Percentiles rank a stretch among this genome's conserved stretches.
phyloP scores from a whole-genome alignment of 2,797 vertebrate genomes.

The Scolopax bukidnonensis region DNA sequence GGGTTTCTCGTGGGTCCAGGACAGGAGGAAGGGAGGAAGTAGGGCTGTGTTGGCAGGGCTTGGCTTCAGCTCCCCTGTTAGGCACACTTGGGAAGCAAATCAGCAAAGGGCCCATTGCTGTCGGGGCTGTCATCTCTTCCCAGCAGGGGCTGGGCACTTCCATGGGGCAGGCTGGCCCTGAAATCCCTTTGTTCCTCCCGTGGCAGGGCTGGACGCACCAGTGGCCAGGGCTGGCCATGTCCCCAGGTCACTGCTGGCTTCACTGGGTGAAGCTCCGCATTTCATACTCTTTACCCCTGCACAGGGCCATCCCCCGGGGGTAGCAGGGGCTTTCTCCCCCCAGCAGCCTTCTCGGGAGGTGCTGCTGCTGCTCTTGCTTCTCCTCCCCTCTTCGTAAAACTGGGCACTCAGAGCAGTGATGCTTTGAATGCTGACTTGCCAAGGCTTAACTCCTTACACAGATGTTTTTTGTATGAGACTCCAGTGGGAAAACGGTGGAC shows the following conservation, averaged over 20 bases:
- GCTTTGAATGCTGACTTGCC: background rate
- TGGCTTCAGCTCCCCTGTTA: background rate
- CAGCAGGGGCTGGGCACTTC: background rate
- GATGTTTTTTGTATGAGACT: background rate
- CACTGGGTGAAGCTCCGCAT: background rate
- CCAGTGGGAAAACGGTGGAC: background rate
- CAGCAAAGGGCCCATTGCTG: fast-evolving
- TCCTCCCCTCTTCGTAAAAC: background rate
- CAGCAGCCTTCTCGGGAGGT: background rate
- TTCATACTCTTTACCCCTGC: background rate
- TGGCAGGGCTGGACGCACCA: background rate
- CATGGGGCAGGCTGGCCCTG: background rate
- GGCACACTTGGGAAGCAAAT: background rate
- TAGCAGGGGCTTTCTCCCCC: background rate
- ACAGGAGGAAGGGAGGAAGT: background rate
- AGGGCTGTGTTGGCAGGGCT: background rate
- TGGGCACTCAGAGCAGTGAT: background rate
- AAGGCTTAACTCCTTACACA: background rate
- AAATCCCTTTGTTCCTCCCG: background rate
- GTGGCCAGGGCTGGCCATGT: fast-evolving
- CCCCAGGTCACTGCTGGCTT: background rate
- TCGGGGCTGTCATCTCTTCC: background rate
- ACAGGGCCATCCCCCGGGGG: background rate
- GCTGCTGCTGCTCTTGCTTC: background rate
- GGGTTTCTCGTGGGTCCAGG: fast-evolving